Percentiles rank a stretch among this genome's conserved stretches.
Conservation (phyloP, 64 coral and sea anemone species). For the Actinia equina region DNA sequence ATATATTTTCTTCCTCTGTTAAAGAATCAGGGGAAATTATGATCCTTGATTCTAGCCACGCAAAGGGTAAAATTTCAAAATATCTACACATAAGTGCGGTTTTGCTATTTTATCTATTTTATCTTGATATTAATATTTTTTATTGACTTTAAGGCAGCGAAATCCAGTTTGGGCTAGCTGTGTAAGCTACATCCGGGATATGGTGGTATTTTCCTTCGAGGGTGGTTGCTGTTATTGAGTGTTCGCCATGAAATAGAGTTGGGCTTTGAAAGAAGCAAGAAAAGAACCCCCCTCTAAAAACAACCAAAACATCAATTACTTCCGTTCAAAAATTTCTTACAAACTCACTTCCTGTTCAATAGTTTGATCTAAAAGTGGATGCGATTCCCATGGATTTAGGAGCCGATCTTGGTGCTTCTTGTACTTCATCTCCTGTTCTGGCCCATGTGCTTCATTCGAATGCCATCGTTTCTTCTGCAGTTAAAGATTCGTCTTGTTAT, state of each 20-base stretch:
- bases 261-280: conserved; percentile 42
- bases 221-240: conserved; percentile 60
- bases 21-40: no score
- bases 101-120: no score
- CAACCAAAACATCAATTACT: conserved; percentile 45
- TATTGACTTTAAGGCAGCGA: not conserved
- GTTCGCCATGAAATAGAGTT: conserved; percentile 64
- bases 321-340: conserved; percentile 56
- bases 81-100: no score
- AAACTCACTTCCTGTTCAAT: conserved; percentile 79
- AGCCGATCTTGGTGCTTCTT: conserved; percentile 52
- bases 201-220: conserved; percentile 18
- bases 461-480: not conserved
- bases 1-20: no score
- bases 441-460: conserved; percentile 78
- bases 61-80: no score
- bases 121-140: not conserved
- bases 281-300: conserved; percentile 96
- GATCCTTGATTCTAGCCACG: no score
- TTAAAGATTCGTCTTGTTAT: not conserved
- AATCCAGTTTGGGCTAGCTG: not conserved
- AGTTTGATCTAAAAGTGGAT: not conserved
- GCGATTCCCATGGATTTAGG: conserved; percentile 61
- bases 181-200: conserved; percentile 31
- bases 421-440: conserved; percentile 52